A percentile compares a stretch with the other conserved stretches of the same genome.
These are phyloP conservation scores for Montipora efflorescens DNA, from an alignment of 64 coral and sea anemone species.

Conservation along the genomic window DNA sequence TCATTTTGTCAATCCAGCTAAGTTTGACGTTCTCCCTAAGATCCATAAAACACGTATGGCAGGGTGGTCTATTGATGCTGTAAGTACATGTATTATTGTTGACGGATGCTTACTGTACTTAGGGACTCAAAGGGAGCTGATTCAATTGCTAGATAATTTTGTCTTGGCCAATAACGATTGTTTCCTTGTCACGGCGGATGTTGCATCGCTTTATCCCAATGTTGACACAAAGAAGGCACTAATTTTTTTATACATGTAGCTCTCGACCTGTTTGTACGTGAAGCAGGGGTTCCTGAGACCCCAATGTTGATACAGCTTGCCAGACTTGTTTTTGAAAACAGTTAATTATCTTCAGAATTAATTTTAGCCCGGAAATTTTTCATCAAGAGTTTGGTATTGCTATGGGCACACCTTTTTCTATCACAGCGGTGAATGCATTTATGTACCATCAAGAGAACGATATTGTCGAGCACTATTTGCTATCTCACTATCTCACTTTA, in stretches of 20 bases:
- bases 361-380: neutral
- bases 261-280: neutral
- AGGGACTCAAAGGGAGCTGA: no score
- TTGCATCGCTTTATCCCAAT: conserved; percentile 11
- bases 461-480: neutral
- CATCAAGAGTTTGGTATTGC: conserved; percentile 10
- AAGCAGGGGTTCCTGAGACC: neutral
- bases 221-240: neutral
- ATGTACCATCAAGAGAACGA: neutral
- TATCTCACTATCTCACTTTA: no score
- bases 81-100: no score
- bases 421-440: no score
- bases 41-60: no score
- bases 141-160: no score
- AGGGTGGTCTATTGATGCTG: no score
- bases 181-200: neutral
- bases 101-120: no score
- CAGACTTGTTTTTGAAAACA: conserved; percentile 36
- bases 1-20: no score
- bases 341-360: neutral
- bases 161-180: no score
- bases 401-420: no score
- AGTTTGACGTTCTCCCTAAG: no score
- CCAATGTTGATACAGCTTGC: neutral
- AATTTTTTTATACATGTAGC: neutral